These are phyloP conservation scores for Camelus dromedarius DNA, from an alignment of 2,113 vertebrate species.

Conservation along the genomic window DNA sequence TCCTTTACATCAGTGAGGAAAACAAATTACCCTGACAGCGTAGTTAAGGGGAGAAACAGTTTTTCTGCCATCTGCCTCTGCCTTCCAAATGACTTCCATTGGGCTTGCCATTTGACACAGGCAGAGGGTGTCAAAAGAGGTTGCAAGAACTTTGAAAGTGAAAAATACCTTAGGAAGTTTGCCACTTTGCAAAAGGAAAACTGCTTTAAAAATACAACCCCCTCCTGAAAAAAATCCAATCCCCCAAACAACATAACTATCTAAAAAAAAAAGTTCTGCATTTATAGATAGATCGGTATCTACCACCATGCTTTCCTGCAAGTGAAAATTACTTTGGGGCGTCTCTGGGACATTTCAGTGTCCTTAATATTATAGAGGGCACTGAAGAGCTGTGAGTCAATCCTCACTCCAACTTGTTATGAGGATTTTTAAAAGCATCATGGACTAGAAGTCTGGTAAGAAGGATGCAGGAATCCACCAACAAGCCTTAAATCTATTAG, in stretches of 20 bases:
- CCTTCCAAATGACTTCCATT: constrained; percentile 25
- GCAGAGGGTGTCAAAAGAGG: neutral
- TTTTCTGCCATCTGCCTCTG: neutral
- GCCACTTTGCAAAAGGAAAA: constrained; percentile 53
- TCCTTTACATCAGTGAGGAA: constrained; percentile 60
- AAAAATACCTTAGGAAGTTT: neutral
- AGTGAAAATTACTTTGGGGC: neutral
- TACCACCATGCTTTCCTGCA: neutral
- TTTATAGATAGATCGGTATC: neutral
- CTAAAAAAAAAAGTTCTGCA: neutral
- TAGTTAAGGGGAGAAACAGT: neutral
- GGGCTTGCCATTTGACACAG: neutral
- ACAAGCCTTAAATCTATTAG: neutral
- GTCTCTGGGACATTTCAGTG: neutral
- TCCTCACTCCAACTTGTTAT: neutral
- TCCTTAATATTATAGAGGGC: neutral
- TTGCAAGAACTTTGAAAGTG: neutral
- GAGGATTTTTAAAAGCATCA: neutral
- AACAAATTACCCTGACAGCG: neutral
- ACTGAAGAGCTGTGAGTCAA: neutral
- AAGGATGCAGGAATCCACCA: neutral
- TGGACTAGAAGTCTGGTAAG: neutral
- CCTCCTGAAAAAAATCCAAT: neutral
- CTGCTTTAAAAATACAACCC: neutral
- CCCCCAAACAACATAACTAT: neutral